Percentiles rank a stretch among this genome's conserved stretches.
These are phyloP conservation scores for Noctua janthina DNA, from an alignment of 2,888 invertebrate species.

Conservation along the genomic window DNA sequence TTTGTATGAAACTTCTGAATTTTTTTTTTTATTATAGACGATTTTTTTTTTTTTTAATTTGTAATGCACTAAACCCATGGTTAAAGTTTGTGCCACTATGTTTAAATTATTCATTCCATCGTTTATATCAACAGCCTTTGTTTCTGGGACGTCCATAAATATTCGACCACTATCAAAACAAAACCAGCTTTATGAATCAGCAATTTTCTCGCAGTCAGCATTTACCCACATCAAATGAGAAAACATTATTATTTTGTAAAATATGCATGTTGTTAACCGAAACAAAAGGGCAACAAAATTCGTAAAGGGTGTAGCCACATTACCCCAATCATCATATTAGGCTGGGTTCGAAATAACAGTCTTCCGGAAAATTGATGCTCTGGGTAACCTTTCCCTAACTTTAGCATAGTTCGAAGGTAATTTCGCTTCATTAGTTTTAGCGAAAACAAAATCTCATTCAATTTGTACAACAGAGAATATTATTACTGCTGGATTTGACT, in stretches of 20 bases:
- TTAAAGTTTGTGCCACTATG: background rate
- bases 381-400: conserved; percentile 44
- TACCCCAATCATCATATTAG: conserved; percentile 58
- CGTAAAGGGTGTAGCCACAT: conserved; percentile 54
- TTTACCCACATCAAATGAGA: conserved; percentile 30
- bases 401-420: conserved; percentile 56
- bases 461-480: conserved; percentile 30
- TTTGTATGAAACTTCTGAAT: background rate
- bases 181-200: conserved; percentile 1
- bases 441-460: conserved; percentile 57
- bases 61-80: no score
- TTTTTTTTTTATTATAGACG: background rate
- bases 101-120: background rate
- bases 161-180: conserved; percentile 3
- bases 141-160: background rate
- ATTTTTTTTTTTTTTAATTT: background rate
- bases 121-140: background rate
- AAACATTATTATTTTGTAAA: conserved; percentile 41
- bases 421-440: conserved; percentile 52
- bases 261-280: conserved; percentile 53
- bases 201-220: conserved; percentile 16
- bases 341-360: conserved; percentile 49
- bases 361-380: conserved; percentile 51
- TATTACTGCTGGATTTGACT: background rate
- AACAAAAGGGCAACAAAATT: conserved; percentile 57